Percentiles rank a stretch among this genome's conserved stretches.
phyloP scores from a whole-genome alignment of 2,888 invertebrate genomes.

The Spisula subtruncata region DNA sequence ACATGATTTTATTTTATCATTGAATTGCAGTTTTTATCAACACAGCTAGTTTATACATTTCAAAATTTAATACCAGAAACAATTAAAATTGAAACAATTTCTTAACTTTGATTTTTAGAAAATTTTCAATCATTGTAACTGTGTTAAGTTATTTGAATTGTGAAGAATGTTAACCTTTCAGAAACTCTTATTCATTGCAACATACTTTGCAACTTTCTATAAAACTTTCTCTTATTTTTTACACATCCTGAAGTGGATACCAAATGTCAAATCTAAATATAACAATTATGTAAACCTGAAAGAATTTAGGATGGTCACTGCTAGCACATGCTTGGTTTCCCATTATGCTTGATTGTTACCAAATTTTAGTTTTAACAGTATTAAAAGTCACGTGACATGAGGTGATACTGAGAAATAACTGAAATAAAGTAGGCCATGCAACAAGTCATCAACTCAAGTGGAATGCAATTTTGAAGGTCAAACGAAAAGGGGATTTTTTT shows the following conservation, averaged over 20 bases:
- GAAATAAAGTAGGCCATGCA: background rate
- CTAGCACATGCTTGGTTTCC: background rate
- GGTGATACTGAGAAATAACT: background rate
- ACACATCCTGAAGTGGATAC: background rate
- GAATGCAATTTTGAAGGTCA: background rate
- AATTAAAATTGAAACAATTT: too few species aligned
- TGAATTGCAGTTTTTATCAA: too few species aligned
- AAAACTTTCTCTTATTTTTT: background rate
- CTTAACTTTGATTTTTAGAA: background rate
- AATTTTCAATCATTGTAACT: background rate
- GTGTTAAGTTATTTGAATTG: too few species aligned
- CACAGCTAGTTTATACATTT: too few species aligned
- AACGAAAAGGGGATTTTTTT: background rate
- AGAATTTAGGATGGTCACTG: background rate
- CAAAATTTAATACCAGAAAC: too few species aligned
- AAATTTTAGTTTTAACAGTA: background rate
- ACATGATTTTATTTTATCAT: too few species aligned
- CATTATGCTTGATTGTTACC: background rate
- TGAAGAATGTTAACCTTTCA: too few species aligned
- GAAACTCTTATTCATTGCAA: background rate
- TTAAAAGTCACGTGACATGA: conserved; percentile 3
- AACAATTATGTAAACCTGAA: background rate
- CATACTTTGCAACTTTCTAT: background rate
- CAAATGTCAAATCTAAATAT: background rate
- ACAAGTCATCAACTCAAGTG: background rate